phyloP scores from a whole-genome alignment of 2,888 invertebrate genomes.

The Oscheius sp. region DNA sequence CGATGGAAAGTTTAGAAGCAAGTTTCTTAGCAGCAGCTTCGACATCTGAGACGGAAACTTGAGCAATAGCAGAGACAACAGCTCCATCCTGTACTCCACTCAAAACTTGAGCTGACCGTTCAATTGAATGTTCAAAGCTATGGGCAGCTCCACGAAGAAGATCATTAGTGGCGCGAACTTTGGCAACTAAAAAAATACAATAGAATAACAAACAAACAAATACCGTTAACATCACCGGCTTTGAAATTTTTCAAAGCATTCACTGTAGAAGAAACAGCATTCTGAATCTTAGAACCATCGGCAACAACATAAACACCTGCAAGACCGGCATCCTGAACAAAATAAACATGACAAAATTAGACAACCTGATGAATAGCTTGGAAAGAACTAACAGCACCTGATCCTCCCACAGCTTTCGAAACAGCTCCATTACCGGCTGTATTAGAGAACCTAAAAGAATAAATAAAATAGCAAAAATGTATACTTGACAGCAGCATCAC shows the following conservation, averaged over 20 bases:
- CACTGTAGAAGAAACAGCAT: constrained; percentile 47
- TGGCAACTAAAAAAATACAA: constrained; percentile 36
- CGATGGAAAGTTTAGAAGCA: constrained; percentile 43
- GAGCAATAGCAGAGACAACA: constrained; percentile 36
- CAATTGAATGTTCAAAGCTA: constrained; percentile 36
- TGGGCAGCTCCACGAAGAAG: constrained; percentile 42
- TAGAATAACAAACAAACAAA: background rate
- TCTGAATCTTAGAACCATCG: constrained; percentile 44
- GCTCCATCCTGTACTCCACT: constrained; percentile 35
- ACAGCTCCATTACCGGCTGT: constrained; percentile 33
- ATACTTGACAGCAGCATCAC: constrained; percentile 40
- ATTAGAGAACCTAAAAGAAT: constrained; percentile 33
- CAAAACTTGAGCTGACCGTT: constrained; percentile 44
- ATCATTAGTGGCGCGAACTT: constrained; percentile 41
- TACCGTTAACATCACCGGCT: constrained; percentile 40
- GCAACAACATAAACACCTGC: constrained; percentile 63
- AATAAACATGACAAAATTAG: constrained; percentile 63
- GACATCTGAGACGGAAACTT: constrained; percentile 43
- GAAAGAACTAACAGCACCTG: constrained; percentile 41
- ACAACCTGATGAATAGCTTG: constrained; percentile 44
- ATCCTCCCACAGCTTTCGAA: constrained; percentile 32
- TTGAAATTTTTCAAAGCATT: constrained; percentile 55
- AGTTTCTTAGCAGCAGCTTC: constrained; percentile 51
- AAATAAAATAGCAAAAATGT: background rate
- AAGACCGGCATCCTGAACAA: constrained; percentile 58